A percentile compares a stretch with the other conserved stretches of the same genome.
These are phyloP conservation scores for Lasioglossum villosulum DNA, from an alignment of 2,888 invertebrate species.

Conservation along the genomic window DNA sequence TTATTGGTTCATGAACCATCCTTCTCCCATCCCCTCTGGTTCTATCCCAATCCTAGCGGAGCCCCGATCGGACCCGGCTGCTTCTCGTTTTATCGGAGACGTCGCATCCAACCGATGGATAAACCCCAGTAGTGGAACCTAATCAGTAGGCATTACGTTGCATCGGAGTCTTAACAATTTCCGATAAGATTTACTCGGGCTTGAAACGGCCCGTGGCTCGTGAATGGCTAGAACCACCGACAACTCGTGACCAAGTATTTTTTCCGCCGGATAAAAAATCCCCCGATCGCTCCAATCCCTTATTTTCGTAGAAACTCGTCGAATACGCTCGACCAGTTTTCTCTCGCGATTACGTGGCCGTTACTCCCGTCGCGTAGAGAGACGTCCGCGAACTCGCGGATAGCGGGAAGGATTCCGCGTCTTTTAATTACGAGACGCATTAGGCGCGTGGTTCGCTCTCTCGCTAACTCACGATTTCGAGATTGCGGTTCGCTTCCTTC, in stretches of 20 bases:
- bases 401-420: background rate
- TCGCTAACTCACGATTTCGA: background rate
- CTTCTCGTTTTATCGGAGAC: slow-evolving; percentile 47
- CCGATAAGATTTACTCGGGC: slow-evolving; percentile 60
- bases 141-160: slow-evolving; percentile 67
- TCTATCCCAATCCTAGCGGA: background rate
- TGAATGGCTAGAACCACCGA: background rate
- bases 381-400: background rate
- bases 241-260: background rate
- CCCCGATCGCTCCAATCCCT: background rate
- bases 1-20: slow-evolving; percentile 66
- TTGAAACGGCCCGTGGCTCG: slow-evolving; percentile 3
- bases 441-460: background rate
- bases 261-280: background rate
- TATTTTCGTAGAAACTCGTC: background rate
- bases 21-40: background rate
- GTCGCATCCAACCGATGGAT: slow-evolving; percentile 45
- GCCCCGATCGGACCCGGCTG: slow-evolving; percentile 30
- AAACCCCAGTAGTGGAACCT: slow-evolving; percentile 44
- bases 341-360: background rate
- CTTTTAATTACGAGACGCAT: background rate
- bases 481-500: background rate
- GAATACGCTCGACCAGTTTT: background rate
- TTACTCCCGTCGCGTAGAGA: background rate
- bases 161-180: slow-evolving; percentile 57